A percentile compares a stretch with the other conserved stretches of the same genome.
Evolutionary conservation across 2,797 vertebrate genomes (phyloP).

Genomic region (Leucoraja ocellata): DNA sequence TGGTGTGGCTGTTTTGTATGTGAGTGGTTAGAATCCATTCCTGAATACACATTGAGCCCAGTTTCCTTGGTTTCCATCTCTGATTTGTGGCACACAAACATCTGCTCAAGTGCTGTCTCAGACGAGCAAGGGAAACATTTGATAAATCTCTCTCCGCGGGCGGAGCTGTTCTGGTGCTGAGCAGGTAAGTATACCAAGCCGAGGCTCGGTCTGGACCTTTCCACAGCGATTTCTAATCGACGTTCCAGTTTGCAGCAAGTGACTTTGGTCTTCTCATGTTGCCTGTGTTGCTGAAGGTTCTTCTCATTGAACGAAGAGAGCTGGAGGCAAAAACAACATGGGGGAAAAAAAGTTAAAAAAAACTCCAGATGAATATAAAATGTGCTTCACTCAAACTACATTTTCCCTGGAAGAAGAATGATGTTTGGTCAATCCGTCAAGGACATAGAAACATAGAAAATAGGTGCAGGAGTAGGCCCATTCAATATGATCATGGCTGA

Average conservation of each 20-base stretch:
- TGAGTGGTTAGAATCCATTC: not conserved
- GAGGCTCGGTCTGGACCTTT: not conserved
- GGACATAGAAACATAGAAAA: not conserved
- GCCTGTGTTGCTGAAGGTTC: conserved; percentile 44
- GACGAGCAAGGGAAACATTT: not conserved
- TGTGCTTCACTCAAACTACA: not conserved
- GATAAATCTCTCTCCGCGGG: not conserved
- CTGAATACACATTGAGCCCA: not conserved
- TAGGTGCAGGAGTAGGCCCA: no score
- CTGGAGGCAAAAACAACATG: conserved; percentile 43
- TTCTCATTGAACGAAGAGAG: conserved; percentile 47
- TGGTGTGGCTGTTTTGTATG: not conserved
- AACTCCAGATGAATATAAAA: not conserved
- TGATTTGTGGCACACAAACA: not conserved
- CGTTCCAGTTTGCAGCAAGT: conserved; percentile 42
- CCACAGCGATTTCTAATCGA: conserved; percentile 35
- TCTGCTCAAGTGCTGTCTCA: not conserved
- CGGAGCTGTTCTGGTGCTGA: not conserved
- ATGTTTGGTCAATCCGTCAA: not conserved
- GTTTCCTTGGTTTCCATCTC: not conserved
- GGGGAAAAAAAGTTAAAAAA: no score
- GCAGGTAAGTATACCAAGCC: not conserved
- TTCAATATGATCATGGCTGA: no score
- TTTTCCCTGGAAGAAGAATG: not conserved
- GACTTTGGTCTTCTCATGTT: conserved; percentile 45